Evolutionary conservation across 2,113 vertebrate species (phyloP).

Genomic region (Dryoscopus gambensis): DNA sequence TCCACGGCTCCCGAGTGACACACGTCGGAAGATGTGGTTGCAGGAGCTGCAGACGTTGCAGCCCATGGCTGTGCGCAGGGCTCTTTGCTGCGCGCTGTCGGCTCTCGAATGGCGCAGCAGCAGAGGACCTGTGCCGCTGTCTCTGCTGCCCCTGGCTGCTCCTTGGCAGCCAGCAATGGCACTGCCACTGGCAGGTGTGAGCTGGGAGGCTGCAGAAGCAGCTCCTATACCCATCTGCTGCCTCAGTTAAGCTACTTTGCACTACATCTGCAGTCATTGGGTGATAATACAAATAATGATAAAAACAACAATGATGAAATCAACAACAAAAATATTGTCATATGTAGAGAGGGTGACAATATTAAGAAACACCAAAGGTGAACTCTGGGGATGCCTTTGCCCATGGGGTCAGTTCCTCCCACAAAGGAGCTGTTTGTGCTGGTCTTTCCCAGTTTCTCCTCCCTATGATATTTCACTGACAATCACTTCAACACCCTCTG

Average conservation of each 20-base stretch:
- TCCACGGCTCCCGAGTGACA: background rate
- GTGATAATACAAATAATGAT: background rate
- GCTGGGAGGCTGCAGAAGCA: background rate
- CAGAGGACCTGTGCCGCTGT: background rate
- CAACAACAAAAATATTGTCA: background rate
- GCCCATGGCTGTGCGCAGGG: background rate
- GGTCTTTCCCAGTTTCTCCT: background rate
- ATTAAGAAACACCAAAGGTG: background rate
- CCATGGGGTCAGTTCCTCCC: background rate
- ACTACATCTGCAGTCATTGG: background rate
- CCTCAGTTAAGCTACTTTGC: background rate
- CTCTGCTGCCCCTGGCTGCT: background rate
- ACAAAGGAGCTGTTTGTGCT: background rate
- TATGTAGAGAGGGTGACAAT: background rate
- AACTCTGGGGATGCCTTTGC: background rate
- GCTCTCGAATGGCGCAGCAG: background rate
- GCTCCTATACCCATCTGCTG: background rate
- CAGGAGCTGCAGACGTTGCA: rapidly evolving
- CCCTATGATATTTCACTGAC: background rate
- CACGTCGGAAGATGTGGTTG: background rate
- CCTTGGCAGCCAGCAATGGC: background rate
- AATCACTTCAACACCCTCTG: background rate
- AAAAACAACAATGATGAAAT: background rate
- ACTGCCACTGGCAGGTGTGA: background rate
- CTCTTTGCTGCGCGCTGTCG: rapidly evolving